A percentile compares a stretch with the other conserved stretches of the same genome.
phyloP scores from a whole-genome alignment of 1,140 invertebrate genomes.

The Drosophila littoralis region DNA sequence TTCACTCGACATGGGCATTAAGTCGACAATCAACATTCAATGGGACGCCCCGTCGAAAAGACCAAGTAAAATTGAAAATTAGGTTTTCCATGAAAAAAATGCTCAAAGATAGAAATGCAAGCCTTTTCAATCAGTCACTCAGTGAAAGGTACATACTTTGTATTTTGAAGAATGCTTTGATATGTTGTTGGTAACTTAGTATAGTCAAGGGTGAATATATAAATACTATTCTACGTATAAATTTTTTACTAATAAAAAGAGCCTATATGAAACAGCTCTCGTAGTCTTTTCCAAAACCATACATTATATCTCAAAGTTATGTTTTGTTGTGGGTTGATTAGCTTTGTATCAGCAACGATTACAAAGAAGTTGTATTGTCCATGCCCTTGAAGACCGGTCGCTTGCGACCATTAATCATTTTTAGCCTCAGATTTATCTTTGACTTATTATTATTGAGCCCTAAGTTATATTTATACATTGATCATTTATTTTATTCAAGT shows the following conservation, averaged over 20 bases:
- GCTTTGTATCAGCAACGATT: conserved; percentile 42
- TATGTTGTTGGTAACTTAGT: too few relatives aligned
- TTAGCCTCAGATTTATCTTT: conserved; percentile 28
- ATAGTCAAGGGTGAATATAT: background rate
- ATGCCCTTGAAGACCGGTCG: conserved; percentile 5
- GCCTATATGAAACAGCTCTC: conserved; percentile 42
- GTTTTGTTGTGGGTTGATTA: conserved; percentile 38
- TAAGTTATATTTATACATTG: conserved; percentile 31
- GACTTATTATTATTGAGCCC: conserved; percentile 34
- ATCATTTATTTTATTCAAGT: conserved; percentile 1
- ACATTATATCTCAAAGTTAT: conserved; percentile 23
- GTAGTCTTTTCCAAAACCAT: conserved; percentile 29
- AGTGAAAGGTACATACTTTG: background rate
- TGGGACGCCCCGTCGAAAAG: conserved; percentile 39
- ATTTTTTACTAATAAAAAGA: conserved; percentile 20
- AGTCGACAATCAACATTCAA: conserved; percentile 36
- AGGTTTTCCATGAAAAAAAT: conserved; percentile 66
- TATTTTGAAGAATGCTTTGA: background rate
- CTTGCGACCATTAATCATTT: conserved; percentile 60
- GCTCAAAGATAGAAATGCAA: conserved; percentile 3
- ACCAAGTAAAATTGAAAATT: conserved; percentile 58
- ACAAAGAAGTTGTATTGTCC: background rate
- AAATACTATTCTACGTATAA: background rate
- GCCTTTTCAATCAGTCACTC: conserved; percentile 39
- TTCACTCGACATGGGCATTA: conserved; percentile 46